Base-by-base conservation (phyloP, 2,113 vertebrate genomes). In the Dasypus novemcinctus region DNA sequence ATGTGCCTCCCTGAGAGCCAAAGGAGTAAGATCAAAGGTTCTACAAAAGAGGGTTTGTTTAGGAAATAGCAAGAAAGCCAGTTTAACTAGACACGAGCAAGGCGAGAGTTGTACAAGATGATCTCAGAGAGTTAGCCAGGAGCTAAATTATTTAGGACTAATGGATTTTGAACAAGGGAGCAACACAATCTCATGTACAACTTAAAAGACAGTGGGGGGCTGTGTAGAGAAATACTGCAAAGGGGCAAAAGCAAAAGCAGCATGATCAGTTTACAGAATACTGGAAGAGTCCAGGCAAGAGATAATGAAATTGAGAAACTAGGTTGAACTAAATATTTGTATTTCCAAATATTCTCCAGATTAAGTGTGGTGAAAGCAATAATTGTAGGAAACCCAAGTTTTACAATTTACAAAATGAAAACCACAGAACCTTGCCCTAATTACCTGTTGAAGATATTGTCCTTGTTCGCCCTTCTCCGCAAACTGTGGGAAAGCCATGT, bases 391-490 rank as follows among this genome's bases (percentile, higher is more conserved):
- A 85, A 76, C 15, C 38, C 33, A 52, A 72, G n/a, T 68, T 80
- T 94, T 72, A 87, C 41, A 86, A 76, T 38, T 92, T 93, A 91
- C 27, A 84, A 75, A 75, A 82, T 68, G 46, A 80, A 74, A 89
- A 87, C 63, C 75, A 93, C 6, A 88, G 31, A 54, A 27, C 12
- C 18, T 64, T 6, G 6, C 0, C 3, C 29, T 87, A 29, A 95
- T 98, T 98, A 99, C 99, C 99, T 99, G 99, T 90, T 99, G 99
- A 83, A 99, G 99, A 97, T 99, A 99, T 81, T 99, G 99, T 83
- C 99, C 99, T 98, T 99, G 99, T 75, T 99, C 99, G 0, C 99
- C 99, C 95, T 99, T 49, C 46, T 49, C 46, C 46, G 46, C 46
- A 49, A 49, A 49, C 46, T 49, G 46, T 49, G 46, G 46, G 46